A percentile compares a stretch with the other conserved stretches of the same genome.
Conservation (phyloP, 2,113 vertebrate species). For the Hystrix brachyura region DNA sequence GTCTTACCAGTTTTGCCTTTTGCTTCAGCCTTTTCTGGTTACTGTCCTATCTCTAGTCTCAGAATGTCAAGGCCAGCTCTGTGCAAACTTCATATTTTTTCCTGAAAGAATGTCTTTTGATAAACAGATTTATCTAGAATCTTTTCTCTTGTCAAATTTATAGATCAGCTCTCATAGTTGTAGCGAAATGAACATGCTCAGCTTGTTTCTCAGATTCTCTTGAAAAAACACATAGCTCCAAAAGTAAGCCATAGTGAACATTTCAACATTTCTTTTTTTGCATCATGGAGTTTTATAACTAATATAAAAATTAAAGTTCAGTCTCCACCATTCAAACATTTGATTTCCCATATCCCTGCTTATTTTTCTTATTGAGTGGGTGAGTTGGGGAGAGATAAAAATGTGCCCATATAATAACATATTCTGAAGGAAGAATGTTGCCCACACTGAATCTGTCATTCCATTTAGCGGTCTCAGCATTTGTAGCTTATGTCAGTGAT, state of each 20-base stretch:
- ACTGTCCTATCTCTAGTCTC: not conserved
- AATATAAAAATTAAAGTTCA: slow-evolving; percentile 66
- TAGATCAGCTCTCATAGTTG: slow-evolving; percentile 1
- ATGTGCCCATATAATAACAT: not conserved
- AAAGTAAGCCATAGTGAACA: slow-evolving; percentile 51
- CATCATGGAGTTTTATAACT: slow-evolving; percentile 9
- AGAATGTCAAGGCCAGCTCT: not conserved
- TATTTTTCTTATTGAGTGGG: not conserved
- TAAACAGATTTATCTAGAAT: slow-evolving; percentile 34
- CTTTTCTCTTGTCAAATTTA: slow-evolving; percentile 48
- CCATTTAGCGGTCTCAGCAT: not conserved
- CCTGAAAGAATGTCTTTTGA: slow-evolving; percentile 5
- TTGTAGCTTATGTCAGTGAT: not conserved
- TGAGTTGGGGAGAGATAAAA: not conserved
- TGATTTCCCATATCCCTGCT: not conserved
- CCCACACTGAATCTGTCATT: not conserved
- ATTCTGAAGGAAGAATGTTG: slow-evolving; percentile 6
- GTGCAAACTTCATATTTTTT: slow-evolving; percentile 8
- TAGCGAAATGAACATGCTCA: slow-evolving; percentile 43
- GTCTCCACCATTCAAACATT: not conserved
- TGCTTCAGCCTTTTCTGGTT: not conserved
- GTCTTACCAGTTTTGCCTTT: not conserved
- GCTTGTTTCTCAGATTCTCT: slow-evolving; percentile 27
- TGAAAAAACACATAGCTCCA: slow-evolving; percentile 54
- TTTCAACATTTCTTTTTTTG: slow-evolving; percentile 50